These are phyloP conservation scores for Dynastes hyllus DNA, from an alignment of 2,888 invertebrate species.

Conservation along the genomic window DNA sequence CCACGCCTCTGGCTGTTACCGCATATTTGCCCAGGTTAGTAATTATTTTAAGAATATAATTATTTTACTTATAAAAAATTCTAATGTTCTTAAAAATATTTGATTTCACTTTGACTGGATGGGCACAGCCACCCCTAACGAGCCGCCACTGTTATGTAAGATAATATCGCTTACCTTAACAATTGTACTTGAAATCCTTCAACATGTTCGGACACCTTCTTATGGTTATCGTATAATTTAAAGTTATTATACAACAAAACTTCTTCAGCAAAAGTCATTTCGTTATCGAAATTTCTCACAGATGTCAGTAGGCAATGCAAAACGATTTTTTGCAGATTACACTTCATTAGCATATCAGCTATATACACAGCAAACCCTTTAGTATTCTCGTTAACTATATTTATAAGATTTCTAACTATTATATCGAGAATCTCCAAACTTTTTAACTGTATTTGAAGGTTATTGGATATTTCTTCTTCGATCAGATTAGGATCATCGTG, in stretches of 20 bases:
- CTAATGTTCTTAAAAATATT: too few relatives aligned
- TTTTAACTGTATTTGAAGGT: constrained; percentile 84
- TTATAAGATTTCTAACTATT: constrained; percentile 82
- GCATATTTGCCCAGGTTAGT: too few relatives aligned
- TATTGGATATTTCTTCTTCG: constrained; percentile 81
- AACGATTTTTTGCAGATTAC: constrained; percentile 88
- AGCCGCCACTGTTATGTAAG: too few relatives aligned
- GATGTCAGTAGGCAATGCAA: constrained; percentile 87
- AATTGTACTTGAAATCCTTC: constrained; percentile 82
- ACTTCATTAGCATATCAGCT: constrained; percentile 81
- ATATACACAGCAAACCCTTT: constrained; percentile 86
- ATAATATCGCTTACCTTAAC: constrained; percentile 70
- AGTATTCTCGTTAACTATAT: constrained; percentile 84
- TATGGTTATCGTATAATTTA: constrained; percentile 73
- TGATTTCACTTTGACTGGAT: too few relatives aligned
- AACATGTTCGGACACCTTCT: constrained; percentile 76
- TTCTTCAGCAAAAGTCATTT: constrained; percentile 82
- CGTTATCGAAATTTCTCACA: constrained; percentile 77
- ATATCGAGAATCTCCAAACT: constrained; percentile 83
- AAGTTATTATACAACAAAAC: constrained; percentile 84
- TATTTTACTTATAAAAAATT: too few relatives aligned
- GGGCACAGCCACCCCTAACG: too few relatives aligned
- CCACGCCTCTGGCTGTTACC: too few relatives aligned
- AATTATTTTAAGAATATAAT: too few relatives aligned
- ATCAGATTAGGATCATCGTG: constrained; percentile 79